A percentile compares a stretch with the other conserved stretches of the same genome.
Conservation (phyloP, 2,113 vertebrate genomes). For the Oreochromis aureus region DNA sequence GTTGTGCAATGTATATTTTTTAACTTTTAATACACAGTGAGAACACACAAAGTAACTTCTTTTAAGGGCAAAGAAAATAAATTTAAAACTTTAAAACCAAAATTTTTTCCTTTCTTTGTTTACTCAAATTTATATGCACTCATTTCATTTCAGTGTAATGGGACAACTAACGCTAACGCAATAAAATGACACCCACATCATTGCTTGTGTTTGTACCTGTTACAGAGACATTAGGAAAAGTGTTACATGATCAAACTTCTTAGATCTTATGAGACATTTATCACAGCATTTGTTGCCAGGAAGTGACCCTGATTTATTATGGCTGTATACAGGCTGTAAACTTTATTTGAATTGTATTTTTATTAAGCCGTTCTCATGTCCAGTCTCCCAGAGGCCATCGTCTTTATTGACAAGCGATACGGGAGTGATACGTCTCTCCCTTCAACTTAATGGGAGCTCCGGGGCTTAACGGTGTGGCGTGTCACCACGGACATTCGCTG, state of each 20-base stretch:
- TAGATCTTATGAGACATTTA: not conserved
- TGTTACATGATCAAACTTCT: not conserved
- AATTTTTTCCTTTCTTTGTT: not conserved
- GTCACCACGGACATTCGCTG: not conserved
- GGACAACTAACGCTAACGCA: not conserved
- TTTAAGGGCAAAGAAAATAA: not conserved
- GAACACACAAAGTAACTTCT: not conserved
- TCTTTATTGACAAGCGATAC: conserved; percentile 45
- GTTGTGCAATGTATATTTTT: not conserved
- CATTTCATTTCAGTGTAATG: not conserved
- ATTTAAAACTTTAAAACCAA: not conserved
- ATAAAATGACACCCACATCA: not conserved
- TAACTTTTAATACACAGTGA: not conserved
- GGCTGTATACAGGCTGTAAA: not conserved
- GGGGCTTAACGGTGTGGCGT: conserved; percentile 4
- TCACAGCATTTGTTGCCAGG: not conserved
- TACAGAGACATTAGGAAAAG: not conserved
- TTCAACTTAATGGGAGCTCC: conserved; percentile 40
- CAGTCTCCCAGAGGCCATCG: conserved; percentile 12
- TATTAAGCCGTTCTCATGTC: conserved; percentile 30
- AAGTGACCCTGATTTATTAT: conserved; percentile 23
- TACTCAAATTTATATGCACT: not conserved
- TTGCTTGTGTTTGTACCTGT: not conserved
- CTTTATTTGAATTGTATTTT: conserved; percentile 43
- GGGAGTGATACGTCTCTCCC: conserved; percentile 35